Evolutionary conservation across 2,888 invertebrate species (phyloP).

Genomic region (Calameuta idolon): DNA sequence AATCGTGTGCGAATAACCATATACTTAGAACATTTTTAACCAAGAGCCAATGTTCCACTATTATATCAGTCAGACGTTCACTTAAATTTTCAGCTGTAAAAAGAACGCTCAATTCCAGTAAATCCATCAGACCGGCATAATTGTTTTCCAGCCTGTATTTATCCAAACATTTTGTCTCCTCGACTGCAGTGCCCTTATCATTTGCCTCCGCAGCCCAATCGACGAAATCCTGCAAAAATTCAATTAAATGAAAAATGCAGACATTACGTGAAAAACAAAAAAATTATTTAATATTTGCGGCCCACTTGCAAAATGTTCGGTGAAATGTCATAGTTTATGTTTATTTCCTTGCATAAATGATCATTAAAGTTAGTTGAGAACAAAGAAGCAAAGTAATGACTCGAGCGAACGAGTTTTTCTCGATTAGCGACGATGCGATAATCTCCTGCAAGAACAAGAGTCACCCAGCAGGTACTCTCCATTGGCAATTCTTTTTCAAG

Average conservation of each 20-base stretch:
- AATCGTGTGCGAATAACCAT: conserved; percentile 48
- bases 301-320: conserved; percentile 44
- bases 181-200: conserved; percentile 24
- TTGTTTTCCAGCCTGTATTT: conserved; percentile 34
- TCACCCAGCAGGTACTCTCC: conserved; percentile 19
- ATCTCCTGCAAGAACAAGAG: conserved; percentile 37
- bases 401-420: conserved; percentile 42
- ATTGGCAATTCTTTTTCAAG: too few relatives aligned
- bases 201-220: conserved; percentile 46
- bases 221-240: conserved; percentile 46
- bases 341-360: conserved; percentile 42
- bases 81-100: conserved; percentile 47
- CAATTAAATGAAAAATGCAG: background rate
- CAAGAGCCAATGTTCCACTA: conserved; percentile 40
- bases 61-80: conserved; percentile 42
- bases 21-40: conserved; percentile 44
- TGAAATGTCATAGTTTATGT: conserved; percentile 51
- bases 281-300: background rate
- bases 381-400: conserved; percentile 50
- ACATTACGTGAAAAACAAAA: conserved; percentile 1
- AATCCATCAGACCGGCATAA: conserved; percentile 39
- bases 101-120: conserved; percentile 49
- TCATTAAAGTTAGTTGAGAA: conserved; percentile 51
- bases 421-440: conserved; percentile 39
- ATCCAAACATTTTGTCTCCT: conserved; percentile 32